Conservation (phyloP, 2,888 invertebrate genomes). For the Acrocyrtus sp. region DNA sequence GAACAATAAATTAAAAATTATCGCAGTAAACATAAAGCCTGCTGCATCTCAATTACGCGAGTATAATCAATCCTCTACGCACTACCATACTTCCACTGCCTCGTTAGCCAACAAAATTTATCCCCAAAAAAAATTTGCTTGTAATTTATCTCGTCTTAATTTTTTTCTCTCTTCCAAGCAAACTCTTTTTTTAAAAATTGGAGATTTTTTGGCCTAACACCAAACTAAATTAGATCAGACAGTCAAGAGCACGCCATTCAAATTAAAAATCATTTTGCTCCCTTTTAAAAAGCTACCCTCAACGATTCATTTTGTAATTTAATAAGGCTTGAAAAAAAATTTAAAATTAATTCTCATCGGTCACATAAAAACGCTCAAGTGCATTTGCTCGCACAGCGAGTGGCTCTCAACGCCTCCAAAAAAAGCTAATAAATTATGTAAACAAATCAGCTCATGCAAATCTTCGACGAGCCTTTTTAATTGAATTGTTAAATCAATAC, state of each 20-base stretch:
- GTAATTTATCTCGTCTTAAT: no score
- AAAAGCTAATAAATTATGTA: constrained; percentile 2
- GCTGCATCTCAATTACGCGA: neutral
- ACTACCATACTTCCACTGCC: no score
- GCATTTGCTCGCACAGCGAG: neutral
- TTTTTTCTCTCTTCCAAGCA: no score
- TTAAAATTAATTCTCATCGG: neutral
- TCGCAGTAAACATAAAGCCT: neutral
- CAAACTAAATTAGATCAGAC: neutral
- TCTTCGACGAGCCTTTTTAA: constrained; percentile 1
- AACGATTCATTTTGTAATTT: neutral
- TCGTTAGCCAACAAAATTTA: no score
- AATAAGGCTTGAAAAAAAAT: no score
- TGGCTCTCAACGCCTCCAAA: no score
- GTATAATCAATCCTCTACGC: neutral
- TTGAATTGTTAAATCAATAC: constrained; percentile 3
- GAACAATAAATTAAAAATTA: neutral
- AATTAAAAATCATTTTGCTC: neutral
- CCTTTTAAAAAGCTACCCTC: neutral
- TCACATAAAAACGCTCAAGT: neutral
- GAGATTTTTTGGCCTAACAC: neutral
- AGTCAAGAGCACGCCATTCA: neutral
- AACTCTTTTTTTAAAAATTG: no score
- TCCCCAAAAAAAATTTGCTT: no score
- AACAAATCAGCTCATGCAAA: constrained; percentile 20